Conservation (phyloP, 2,888 invertebrate genomes). For the Nephrocerus scutellatus region DNA sequence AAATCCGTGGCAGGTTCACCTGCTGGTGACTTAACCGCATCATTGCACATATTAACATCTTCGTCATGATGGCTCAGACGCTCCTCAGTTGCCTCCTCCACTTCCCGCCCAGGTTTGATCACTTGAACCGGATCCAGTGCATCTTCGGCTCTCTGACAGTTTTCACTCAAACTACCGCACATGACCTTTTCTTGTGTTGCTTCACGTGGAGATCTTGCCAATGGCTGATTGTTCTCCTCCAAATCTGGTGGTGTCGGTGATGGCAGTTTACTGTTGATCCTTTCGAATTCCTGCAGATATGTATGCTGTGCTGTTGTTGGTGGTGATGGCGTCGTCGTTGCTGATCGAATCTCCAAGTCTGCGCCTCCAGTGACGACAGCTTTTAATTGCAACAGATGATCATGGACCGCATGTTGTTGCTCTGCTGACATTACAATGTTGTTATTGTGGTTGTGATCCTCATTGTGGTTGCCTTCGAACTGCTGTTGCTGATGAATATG, state of each 20-base stretch:
- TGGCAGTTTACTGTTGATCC: conserved; percentile 26
- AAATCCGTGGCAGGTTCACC: conserved; percentile 3
- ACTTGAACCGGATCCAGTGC: conserved; percentile 10
- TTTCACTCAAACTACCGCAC: conserved; percentile 3
- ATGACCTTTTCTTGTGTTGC: conserved; percentile 5
- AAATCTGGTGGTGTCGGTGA: conserved; percentile 32
- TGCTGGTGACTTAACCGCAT: background rate
- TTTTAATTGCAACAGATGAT: conserved; percentile 13
- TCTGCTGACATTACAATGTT: conserved; percentile 21
- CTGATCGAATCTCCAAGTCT: too few relatives aligned
- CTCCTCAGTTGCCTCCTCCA: conserved; percentile 7
- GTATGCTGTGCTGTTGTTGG: conserved; percentile 24
- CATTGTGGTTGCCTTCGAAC: conserved; percentile 23
- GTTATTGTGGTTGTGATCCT: conserved; percentile 28
- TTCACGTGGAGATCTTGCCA: conserved; percentile 23
- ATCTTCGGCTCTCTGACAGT: conserved; percentile 17
- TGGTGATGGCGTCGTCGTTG: conserved; percentile 1
- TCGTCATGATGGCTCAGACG: conserved; percentile 9
- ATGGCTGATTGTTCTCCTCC: conserved; percentile 26
- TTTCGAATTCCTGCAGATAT: conserved; percentile 28
- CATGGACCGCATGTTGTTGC: too few relatives aligned
- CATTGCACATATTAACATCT: conserved; percentile 24
- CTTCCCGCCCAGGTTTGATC: conserved; percentile 16
- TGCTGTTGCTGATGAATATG: conserved; percentile 19
- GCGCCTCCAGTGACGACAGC: too few relatives aligned